Base-by-base conservation (phyloP, 2,888 invertebrate genomes). In the Drymonia ruficornis region DNA sequence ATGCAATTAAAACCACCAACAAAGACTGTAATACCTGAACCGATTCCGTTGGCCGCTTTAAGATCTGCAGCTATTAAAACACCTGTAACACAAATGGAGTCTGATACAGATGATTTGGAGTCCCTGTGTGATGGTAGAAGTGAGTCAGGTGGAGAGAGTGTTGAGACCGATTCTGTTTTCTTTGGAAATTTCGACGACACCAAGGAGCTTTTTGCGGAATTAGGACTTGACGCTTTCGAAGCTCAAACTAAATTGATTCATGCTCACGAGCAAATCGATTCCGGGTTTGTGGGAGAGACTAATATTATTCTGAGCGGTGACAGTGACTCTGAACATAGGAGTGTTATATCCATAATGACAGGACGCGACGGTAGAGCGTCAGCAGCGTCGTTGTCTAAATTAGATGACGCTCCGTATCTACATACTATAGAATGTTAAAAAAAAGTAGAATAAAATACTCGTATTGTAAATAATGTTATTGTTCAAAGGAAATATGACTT, bases 81-180 rank as follows among this genome's bases (percentile, higher is more conserved):
- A 0, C 73, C 81, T 13, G 73, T 80, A n/a, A 54, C 82, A 46
- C 86, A 81, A 50, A 80, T 94, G 64, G 86, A 94, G 67, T 93
- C 95, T 56, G 94, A 95, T 67, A 94, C 96, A 61, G 96, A 95
- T 72, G 96, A 96, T 18, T 95, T 96, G 55, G 96, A 97, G 76
- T 96, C 96, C 28, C 89, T 95, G 51, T 95, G 95, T 46, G 97
- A 97, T 68, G 97, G 96, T 11, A 95, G 96, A 63, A 97, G 97
- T 78, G 97, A 97, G 81, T 97, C 97, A 23, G 97, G 97, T 0
- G 97, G 96, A 1, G 97, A 97, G 79, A 97, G 97, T 83, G 94
- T 97, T 2, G 97, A 97, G 75, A 97, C 97, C 0, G 97, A 97
- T 84, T 97, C 97, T 12, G 97, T 97, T 12, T 96, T 97, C 78